These are phyloP conservation scores for Phrynosoma blainvillii DNA, from an alignment of 2,113 vertebrate species.

Conservation along the genomic window DNA sequence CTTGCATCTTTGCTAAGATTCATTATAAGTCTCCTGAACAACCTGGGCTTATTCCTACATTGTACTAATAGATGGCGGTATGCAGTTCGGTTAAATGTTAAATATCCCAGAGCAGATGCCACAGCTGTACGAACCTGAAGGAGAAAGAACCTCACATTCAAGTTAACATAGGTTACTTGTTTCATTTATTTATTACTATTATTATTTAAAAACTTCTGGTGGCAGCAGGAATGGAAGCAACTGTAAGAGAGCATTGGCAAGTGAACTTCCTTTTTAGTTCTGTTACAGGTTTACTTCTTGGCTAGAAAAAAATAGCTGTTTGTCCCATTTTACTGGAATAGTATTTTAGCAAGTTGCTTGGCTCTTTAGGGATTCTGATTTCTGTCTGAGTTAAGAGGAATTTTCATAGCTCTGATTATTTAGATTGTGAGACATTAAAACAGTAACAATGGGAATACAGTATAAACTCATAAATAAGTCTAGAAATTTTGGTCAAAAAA, in stretches of 20 bases:
- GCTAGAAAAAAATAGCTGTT: not conserved
- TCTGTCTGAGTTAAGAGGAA: not conserved
- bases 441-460: not conserved
- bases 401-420: not conserved
- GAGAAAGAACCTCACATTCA: not conserved
- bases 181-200: not conserved
- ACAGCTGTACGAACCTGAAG: conserved; percentile 73
- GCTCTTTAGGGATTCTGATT: not conserved
- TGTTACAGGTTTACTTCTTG: not conserved
- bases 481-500: too few species aligned
- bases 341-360: not conserved
- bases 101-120: conserved; percentile 78
- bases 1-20: conserved; percentile 75
- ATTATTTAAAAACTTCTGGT: too few species aligned
- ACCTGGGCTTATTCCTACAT: conserved; percentile 75
- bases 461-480: too few species aligned
- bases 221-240: not conserved
- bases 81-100: conserved; percentile 77
- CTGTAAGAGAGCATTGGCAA: not conserved
- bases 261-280: not conserved
- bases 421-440: not conserved
- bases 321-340: not conserved
- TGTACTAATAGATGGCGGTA: conserved; percentile 75
- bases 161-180: not conserved
- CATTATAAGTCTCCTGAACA: conserved; percentile 70